A percentile compares a stretch with the other conserved stretches of the same genome.
phyloP scores from a whole-genome alignment of 2,113 vertebrate species.

The Apaloderma vittatum region DNA sequence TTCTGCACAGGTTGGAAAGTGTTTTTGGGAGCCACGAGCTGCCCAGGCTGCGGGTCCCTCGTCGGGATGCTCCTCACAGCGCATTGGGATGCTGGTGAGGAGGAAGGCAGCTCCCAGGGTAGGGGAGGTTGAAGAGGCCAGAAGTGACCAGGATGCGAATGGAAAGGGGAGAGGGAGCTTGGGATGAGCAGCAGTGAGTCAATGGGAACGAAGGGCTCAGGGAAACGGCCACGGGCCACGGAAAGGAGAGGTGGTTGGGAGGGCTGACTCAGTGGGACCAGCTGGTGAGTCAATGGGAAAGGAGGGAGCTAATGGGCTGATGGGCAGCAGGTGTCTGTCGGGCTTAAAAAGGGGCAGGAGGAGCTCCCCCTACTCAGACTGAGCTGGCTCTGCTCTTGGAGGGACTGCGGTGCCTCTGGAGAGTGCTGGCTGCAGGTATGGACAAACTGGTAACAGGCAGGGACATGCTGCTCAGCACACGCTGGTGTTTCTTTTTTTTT shows the following conservation, averaged over 20 bases:
- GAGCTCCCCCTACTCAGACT: accelerated
- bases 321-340: background rate
- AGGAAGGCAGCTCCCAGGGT: background rate
- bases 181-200: background rate
- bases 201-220: background rate
- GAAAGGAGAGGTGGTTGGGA: background rate
- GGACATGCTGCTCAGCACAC: background rate
- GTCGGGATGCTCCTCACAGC: background rate
- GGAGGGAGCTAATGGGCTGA: background rate
- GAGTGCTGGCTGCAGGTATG: background rate
- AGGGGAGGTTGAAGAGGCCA: background rate
- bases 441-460: background rate
- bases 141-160: background rate
- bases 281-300: conserved; percentile 15
- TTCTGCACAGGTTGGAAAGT: accelerated
- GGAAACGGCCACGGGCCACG: background rate
- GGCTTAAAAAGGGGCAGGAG: background rate
- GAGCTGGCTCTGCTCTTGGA: accelerated
- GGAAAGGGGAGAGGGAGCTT: background rate
- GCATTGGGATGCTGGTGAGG: background rate
- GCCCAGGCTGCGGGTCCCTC: background rate
- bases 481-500: background rate
- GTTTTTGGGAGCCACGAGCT: background rate
- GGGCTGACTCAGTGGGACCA: background rate
- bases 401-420: background rate